Conservation (phyloP, 2,888 invertebrate species). For the Conomelus anceps region DNA sequence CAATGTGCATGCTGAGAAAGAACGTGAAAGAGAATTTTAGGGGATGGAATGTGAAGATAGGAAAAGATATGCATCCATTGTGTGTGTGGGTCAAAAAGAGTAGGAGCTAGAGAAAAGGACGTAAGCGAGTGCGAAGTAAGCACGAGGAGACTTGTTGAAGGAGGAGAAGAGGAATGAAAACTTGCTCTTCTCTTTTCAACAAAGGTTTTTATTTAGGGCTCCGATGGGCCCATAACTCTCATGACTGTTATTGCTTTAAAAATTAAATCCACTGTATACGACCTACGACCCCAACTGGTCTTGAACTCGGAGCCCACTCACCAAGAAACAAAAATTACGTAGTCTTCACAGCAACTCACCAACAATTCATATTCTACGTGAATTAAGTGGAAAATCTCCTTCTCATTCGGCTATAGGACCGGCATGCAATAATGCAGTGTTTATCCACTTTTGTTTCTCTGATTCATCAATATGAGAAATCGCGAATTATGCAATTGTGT, state of each 20-base stretch:
- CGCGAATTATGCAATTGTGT: too few relatives aligned
- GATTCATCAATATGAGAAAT: background rate
- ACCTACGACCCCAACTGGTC: background rate
- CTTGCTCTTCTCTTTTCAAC: background rate
- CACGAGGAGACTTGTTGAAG: too few relatives aligned
- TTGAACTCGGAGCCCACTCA: background rate
- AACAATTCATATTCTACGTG: background rate
- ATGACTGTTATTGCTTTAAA: constrained; percentile 6
- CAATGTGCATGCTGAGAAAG: too few relatives aligned
- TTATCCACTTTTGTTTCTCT: background rate
- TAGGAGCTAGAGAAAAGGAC: background rate
- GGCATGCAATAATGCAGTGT: background rate
- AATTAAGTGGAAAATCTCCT: background rate
- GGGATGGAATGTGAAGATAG: background rate
- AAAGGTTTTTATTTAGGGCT: constrained; percentile 3
- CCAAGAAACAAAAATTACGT: background rate
- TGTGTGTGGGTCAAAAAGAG: background rate
- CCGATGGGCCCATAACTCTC: constrained; percentile 9
- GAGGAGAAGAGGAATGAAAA: background rate
- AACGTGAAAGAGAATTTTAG: background rate
- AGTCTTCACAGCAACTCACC: background rate
- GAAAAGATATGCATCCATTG: background rate
- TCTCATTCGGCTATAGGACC: background rate
- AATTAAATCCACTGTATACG: constrained; percentile 12
- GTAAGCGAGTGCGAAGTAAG: too few relatives aligned